Percentiles rank a stretch among this genome's conserved stretches.
Conservation (phyloP, 2,113 vertebrate species). For the Notarius quadriscutis region DNA sequence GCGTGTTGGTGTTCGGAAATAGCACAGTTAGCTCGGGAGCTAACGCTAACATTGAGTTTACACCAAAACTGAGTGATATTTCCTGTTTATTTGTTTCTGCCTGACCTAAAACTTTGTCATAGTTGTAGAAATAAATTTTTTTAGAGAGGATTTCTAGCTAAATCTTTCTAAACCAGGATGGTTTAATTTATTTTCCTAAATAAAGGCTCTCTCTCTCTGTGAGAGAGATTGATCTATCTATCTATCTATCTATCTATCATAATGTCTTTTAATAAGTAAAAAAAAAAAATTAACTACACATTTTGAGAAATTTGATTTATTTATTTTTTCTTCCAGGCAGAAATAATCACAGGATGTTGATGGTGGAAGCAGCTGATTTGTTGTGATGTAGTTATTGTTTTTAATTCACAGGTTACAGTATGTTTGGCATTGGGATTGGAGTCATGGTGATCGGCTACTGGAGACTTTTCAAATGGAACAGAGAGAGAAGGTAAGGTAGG, state of each 20-base stretch:
- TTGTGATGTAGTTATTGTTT: background rate
- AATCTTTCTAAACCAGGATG: background rate
- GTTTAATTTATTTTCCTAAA: background rate
- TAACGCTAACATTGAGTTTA: background rate
- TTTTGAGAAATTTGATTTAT: too few relatives aligned
- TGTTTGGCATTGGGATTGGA: slow-evolving; percentile 83
- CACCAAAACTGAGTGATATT: background rate
- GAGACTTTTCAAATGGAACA: slow-evolving; percentile 83
- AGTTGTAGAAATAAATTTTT: background rate
- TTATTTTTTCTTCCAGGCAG: background rate
- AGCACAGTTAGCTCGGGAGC: background rate
- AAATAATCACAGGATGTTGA: background rate
- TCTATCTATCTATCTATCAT: too few relatives aligned
- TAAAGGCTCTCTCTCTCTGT: too few relatives aligned
- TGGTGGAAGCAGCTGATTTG: too few relatives aligned
- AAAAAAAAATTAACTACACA: background rate
- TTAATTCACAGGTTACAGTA: slow-evolving; percentile 76
- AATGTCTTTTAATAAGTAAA: background rate
- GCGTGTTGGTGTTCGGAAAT: background rate
- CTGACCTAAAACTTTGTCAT: background rate
- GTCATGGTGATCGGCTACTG: slow-evolving; percentile 81
- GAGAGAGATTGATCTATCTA: background rate
- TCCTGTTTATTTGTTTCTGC: background rate
- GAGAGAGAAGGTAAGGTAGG: slow-evolving; percentile 85
- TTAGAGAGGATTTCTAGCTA: background rate